A percentile compares a stretch with the other conserved stretches of the same genome.
These are phyloP conservation scores for Saxicola maurus DNA, from an alignment of 2,797 vertebrate genomes.

Conservation along the genomic window DNA sequence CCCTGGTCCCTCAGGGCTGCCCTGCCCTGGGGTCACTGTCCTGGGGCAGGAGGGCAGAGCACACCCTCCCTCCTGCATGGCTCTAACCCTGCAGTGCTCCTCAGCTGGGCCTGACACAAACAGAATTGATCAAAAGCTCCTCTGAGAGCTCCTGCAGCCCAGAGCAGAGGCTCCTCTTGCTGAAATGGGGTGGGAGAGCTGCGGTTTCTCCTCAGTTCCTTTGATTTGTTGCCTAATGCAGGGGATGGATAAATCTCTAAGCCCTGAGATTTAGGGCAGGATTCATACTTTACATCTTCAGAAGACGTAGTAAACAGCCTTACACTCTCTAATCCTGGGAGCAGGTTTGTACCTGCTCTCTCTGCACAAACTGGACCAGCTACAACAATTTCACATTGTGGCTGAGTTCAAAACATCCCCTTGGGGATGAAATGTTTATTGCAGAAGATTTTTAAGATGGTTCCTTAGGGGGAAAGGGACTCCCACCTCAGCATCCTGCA, in stretches of 20 bases:
- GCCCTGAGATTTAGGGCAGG: constrained; percentile 68
- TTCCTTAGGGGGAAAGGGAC: constrained; percentile 22
- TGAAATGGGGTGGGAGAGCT: constrained; percentile 66
- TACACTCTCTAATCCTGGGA: constrained; percentile 64
- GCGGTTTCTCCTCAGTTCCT: constrained; percentile 67
- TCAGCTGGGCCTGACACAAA: constrained; percentile 29
- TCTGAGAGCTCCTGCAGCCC: constrained; percentile 9
- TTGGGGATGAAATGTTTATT: constrained; percentile 55
- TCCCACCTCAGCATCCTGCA: neutral
- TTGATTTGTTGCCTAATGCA: constrained; percentile 75
- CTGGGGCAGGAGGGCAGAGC: fast-evolving
- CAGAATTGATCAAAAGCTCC: constrained; percentile 49
- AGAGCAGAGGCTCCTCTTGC: constrained; percentile 25
- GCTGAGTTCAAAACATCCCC: constrained; percentile 61
- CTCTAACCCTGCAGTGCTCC: neutral
- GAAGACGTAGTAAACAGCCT: constrained; percentile 67
- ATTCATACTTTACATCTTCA: constrained; percentile 69
- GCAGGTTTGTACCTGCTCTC: constrained; percentile 71
- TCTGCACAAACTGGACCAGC: constrained; percentile 57
- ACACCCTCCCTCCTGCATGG: fast-evolving
- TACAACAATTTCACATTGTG: constrained; percentile 49
- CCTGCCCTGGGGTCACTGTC: neutral
- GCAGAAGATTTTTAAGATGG: constrained; percentile 44
- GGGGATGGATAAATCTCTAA: constrained; percentile 72
- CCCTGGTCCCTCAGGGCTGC: neutral